A percentile compares a stretch with the other conserved stretches of the same genome.
Conservation (phyloP, 2,888 invertebrate species). For the Bibio marci region DNA sequence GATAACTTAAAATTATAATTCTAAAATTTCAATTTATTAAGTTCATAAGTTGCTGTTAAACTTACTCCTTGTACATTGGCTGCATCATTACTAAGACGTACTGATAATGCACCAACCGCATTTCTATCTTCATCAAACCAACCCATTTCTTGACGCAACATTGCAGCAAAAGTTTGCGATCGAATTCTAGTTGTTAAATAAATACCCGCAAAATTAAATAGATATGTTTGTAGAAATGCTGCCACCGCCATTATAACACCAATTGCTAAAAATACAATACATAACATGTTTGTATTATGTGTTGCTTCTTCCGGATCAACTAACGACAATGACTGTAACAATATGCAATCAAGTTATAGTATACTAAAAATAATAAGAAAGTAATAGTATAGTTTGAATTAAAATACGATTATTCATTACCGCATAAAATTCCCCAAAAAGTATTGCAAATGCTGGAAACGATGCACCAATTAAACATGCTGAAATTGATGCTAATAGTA, state of each 20-base stretch:
- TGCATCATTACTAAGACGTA: constrained; percentile 52
- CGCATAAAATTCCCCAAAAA: constrained; percentile 62
- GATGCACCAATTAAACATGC: constrained; percentile 51
- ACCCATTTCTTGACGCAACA: constrained; percentile 45
- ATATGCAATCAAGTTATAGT: too few species aligned
- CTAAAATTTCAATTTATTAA: constrained; percentile 12
- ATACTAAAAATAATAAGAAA: too few species aligned
- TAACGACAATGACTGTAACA: constrained; percentile 42
- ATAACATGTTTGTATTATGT: constrained; percentile 38
- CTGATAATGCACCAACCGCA: constrained; percentile 51
- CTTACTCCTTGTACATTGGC: constrained; percentile 48
- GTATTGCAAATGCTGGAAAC: constrained; percentile 56
- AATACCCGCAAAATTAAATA: constrained; percentile 63
- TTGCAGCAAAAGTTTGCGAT: constrained; percentile 23
- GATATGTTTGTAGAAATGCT: constrained; percentile 52
- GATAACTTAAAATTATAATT: constrained; percentile 9
- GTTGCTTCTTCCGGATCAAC: constrained; percentile 38
- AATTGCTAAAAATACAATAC: constrained; percentile 43
- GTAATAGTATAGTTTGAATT: constrained; percentile 13
- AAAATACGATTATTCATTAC: too few species aligned
- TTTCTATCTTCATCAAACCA: constrained; percentile 55
- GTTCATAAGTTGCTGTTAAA: constrained; percentile 2
- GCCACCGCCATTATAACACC: constrained; percentile 46
- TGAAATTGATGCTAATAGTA: constrained; percentile 43
- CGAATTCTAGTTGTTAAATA: constrained; percentile 51